These are phyloP conservation scores for Parus major DNA, from an alignment of 2,113 vertebrate species.

Conservation along the genomic window DNA sequence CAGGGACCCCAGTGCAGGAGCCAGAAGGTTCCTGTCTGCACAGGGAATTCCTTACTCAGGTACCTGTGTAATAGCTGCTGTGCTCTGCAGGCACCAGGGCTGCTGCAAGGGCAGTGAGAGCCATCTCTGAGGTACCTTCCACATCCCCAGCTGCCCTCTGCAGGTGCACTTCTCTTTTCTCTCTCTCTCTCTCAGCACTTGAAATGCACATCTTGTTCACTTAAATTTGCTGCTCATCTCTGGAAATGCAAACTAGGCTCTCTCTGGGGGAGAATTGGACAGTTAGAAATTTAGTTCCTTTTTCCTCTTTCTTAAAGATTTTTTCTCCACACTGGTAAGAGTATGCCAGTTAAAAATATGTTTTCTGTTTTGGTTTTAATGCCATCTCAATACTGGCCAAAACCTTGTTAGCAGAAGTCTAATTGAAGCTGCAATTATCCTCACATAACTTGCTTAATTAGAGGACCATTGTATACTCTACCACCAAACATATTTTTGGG, in stretches of 20 bases:
- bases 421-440: conserved; percentile 44
- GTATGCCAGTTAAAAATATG: not conserved
- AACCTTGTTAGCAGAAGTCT: conserved; percentile 30
- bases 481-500: conserved; percentile 16
- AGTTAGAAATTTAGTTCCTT: not conserved
- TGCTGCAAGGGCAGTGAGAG: not conserved
- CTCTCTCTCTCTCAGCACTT: not conserved
- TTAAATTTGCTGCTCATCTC: not conserved
- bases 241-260: not conserved
- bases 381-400: conserved; percentile 6
- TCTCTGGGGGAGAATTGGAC: not conserved
- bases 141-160: not conserved
- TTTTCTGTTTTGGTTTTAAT: conserved; percentile 29
- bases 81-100: not conserved
- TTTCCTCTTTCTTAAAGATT: not conserved
- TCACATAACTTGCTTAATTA: conserved; percentile 40
- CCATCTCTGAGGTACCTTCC: not conserved
- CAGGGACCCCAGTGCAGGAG: not conserved
- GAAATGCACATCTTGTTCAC: not conserved
- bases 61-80: not conserved
- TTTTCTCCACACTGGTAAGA: not conserved
- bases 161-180: not conserved
- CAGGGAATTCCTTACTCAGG: not conserved
- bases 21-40: not conserved
- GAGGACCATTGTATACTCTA: conserved; percentile 24